Evolutionary conservation across 2,113 vertebrate species (phyloP), one percentile per base, ranked within the genome.

Genomic region (Burhinus oedicnemus): DNA sequence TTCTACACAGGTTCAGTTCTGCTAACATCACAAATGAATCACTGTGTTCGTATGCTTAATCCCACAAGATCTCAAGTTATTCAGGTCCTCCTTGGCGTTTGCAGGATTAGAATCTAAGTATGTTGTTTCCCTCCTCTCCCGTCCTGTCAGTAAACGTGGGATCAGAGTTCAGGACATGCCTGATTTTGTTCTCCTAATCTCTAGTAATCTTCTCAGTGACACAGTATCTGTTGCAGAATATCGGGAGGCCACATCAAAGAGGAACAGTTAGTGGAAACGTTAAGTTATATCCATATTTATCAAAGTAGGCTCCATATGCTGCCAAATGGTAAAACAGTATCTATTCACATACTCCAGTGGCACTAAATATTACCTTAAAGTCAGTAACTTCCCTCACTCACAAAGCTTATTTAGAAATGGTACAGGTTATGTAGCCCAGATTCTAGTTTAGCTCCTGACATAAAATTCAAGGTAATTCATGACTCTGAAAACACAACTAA

Each of bases 91-190:
- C 84, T 80, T 70, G 74, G 54, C 0, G 8, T 79, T 47, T 82
- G 81, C 60, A 82, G 72, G 86, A 96, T 95, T 94, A 97, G 87
- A 93, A 65, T 38, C 57, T 92, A 96, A 97, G 90, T 58, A 96
- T 58, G 85, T 81, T 86, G 78, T 66, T 90, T 94, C 75, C 40
- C 71, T 30, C 15, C 87, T 91, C 72, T 76, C n/a, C 60, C 1
- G 0, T 94, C 69, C 76, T 86, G 80, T 88, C 78, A 92, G 83
- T 83, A 88, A 92, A 95, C 1, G 62, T 80, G 94, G 74, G 85
- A 95, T 96, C 95, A 97, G 95, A 95, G 95, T 80, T 96, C 84
- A 97, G 86, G 95, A 95, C 79, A 96, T 49, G 94, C 61, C 84
- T 95, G 72, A 91, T 74, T 49, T 72, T 78, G 64, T 49, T 90